A percentile compares a stretch with the other conserved stretches of the same genome.
phyloP scores from a whole-genome alignment of 2,113 vertebrate genomes.

The Pungitius pungitius region DNA sequence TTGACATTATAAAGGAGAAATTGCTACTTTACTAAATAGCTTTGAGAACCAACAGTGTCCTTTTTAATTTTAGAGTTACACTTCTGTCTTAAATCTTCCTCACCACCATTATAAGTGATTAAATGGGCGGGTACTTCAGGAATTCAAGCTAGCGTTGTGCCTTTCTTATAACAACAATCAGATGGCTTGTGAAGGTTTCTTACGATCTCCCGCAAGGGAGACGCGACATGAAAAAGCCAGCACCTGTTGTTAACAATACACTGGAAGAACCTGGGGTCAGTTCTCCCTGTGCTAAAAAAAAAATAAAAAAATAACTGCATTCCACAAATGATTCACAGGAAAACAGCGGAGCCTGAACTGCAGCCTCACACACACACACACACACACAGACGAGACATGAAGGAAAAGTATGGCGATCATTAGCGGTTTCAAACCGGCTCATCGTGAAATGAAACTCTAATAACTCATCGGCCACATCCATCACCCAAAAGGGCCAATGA shows the following conservation, averaged over 20 bases:
- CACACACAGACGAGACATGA: neutral
- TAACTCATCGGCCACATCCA: neutral
- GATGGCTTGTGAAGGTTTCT: too few relatives aligned
- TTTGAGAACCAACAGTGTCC: neutral
- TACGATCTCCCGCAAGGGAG: neutral
- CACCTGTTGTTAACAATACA: constrained; percentile 67
- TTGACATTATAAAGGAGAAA: neutral
- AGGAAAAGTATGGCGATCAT: neutral
- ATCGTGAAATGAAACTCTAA: constrained; percentile 9
- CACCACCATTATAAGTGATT: neutral
- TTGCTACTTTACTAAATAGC: neutral
- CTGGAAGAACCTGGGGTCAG: constrained; percentile 9
- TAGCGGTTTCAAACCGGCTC: neutral
- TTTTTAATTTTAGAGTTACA: neutral
- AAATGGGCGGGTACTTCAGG: neutral
- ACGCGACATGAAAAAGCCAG: constrained; percentile 25
- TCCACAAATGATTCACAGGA: constrained; percentile 35
- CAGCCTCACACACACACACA: neutral
- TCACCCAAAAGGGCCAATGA: neutral
- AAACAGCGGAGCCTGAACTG: constrained; percentile 7
- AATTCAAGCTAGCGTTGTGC: neutral
- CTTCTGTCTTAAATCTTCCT: neutral
- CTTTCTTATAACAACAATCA: too few relatives aligned
- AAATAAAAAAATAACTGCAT: constrained; percentile 60
- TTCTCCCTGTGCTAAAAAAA: constrained; percentile 15